Evolutionary conservation across 2,797 vertebrate genomes (phyloP), one percentile per base, ranked within the genome.

Genomic region (Orestias chungarensis): DNA sequence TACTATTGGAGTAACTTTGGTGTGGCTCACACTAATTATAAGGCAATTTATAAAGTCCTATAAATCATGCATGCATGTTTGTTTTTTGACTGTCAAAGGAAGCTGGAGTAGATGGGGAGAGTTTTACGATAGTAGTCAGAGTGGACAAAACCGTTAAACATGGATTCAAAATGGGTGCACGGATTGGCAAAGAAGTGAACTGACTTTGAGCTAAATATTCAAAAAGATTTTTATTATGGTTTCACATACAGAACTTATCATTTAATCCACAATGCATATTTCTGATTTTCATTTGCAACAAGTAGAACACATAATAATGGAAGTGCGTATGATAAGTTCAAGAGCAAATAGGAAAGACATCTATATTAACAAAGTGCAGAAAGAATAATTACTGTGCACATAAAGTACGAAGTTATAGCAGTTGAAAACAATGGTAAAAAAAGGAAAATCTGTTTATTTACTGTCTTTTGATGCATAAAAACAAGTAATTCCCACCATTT

Each of bases 181-280:
- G n/a, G 25, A 40, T 40, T 62, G 12, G 35, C 23, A 25, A 40
- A 20, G 18, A 31, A 31, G 55, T 33, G 54, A 57, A 38, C 57
- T n/a, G 57, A 40, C 18, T 23, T 38, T 20, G 35, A 40, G 35
- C 6, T 23, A 40, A 38, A 25, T 42, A 15, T 18, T 62, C 15
- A 38, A 62, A 62, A 62, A 62, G 59, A n/a, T 42, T 42, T 62
- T 62, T 90, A 89, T 90, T 92, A 82, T 81, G 81, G 75, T 84
- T 88, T 81, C 76, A 90, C 88, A 85, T 78, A 90, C 82, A 90
- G 20, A 43, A 85, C 81, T 85, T 75, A 81, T 76, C 82, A 89
- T 83, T 87, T 64, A 77, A 35, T 78, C 61, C 79, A 90, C 76
- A 75, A 80, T 82, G 67, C 62, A 57, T 64, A 77, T 72, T 70